Evolutionary conservation across 2,888 invertebrate species (phyloP).

Genomic region (Agrilus mali): DNA sequence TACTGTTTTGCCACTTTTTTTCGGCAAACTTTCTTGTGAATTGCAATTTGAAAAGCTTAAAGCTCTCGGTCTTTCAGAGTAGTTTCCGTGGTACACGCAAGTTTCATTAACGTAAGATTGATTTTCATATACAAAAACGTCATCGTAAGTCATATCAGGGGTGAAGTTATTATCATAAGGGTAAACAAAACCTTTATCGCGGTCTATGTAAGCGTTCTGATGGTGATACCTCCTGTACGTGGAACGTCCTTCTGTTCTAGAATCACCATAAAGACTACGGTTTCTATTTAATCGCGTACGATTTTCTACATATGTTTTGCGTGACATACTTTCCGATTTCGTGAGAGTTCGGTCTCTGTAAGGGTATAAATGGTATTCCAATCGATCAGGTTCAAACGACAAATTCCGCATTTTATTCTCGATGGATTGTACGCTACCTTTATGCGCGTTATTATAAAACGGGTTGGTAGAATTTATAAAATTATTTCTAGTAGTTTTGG

Average conservation of each 20-base stretch:
- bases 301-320: constrained; percentile 29
- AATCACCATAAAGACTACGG: constrained; percentile 20
- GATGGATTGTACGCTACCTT: constrained; percentile 17
- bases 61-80: constrained; percentile 30
- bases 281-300: constrained; percentile 18
- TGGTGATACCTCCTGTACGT: constrained; percentile 16
- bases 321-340: constrained; percentile 33
- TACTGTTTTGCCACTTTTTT: constrained; percentile 33
- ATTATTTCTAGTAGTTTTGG: constrained; percentile 12
- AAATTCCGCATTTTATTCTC: constrained; percentile 24
- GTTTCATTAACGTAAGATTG: constrained; percentile 12
- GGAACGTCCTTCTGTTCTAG: constrained; percentile 17
- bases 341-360: constrained; percentile 31
- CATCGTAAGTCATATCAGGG: constrained; percentile 18
- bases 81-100: constrained; percentile 4
- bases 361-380: constrained; percentile 12
- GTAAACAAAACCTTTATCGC: constrained; percentile 6
- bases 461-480: constrained; percentile 10
- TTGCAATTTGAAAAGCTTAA: constrained; percentile 36
- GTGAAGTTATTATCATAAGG: constrained; percentile 15
- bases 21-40: constrained; percentile 29
- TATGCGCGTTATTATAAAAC: constrained; percentile 6
- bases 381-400: constrained; percentile 23
- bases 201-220: constrained; percentile 13
- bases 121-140: constrained; percentile 20